Base-by-base conservation (phyloP, 2,888 invertebrate genomes). In the Dasysyrphus albostriatus region DNA sequence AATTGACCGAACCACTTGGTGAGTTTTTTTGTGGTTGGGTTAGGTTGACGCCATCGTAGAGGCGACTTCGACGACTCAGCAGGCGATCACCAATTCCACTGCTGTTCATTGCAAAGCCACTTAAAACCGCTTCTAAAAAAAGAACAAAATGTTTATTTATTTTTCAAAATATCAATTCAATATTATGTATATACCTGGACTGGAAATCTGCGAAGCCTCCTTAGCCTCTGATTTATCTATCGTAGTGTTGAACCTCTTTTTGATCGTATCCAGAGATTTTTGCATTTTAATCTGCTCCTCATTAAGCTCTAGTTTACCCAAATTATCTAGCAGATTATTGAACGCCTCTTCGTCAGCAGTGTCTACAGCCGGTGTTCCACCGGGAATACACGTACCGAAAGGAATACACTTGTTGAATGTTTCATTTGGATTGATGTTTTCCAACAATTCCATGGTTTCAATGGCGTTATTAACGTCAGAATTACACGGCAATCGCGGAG, bases 211-310 rank as follows among this genome's bases (percentile, higher is more conserved):
- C 2, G 56, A 67, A 12, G 24, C 83, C 39, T 87, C 87, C 37
- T 87, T 87, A 6, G 75, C 47, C 49, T 87, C 87, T 12, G 87
- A 19, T 59, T 87, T 87, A 6, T 87, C 87, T 24, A 72, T 56
- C 1, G 74, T 75, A 63, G 89, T 90, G 14, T 90, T 90, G 56
- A 92, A 92, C 6, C 93, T 90, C 44, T 91, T 91, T 76, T 92
- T 93, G 42, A 93, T 93, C 49, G 90, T 91, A 42, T 93, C 92
- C 67, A 93, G 80, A 0, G 92, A 92, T 73, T 92, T 92, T 65
- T 91, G 90, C 90, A 93, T 92, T 88, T 92, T 93, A 1, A 91
- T 67, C 70, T 92, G 91, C n/a, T 92, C 91, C 9, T 90, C 89
- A 74, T 91, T 91, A 4, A 91, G 88, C 63, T 91, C 90, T 4